phyloP scores from a whole-genome alignment of 2,888 invertebrate species.

The Hydrotaea cyrtoneurina region DNA sequence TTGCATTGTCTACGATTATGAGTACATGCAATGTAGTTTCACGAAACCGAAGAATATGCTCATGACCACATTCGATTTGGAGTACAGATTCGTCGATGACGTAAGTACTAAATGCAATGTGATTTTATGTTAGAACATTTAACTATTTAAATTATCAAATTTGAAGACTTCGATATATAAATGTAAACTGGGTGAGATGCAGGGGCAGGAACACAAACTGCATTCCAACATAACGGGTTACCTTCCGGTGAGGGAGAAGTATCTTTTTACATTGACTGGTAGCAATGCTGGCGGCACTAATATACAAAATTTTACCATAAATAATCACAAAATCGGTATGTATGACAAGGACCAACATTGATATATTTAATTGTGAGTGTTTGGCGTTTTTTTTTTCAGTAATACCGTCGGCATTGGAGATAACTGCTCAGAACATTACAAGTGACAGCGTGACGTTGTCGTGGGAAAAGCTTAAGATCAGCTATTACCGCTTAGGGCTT shows the following conservation, averaged over 20 bases:
- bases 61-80: constrained; percentile 82
- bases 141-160: not conserved
- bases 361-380: constrained; percentile 9
- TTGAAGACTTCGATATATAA: constrained; percentile 52
- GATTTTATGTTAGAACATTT: too few species aligned
- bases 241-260: constrained; percentile 72
- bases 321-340: constrained; percentile 82
- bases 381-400: constrained; percentile 59
- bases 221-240: constrained; percentile 57
- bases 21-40: constrained; percentile 88
- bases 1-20: constrained; percentile 87
- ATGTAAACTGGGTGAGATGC: constrained; percentile 39
- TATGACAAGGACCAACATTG: constrained; percentile 9
- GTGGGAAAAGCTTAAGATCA: constrained; percentile 68
- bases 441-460: constrained; percentile 70
- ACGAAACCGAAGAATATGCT: constrained; percentile 82
- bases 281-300: constrained; percentile 84
- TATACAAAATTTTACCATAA: constrained; percentile 82
- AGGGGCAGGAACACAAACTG: constrained; percentile 33
- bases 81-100: constrained; percentile 49
- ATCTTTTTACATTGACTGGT: constrained; percentile 83
- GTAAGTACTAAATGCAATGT: constrained; percentile 59
- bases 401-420: constrained; percentile 69
- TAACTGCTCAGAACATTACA: constrained; percentile 68
- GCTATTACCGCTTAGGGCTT: constrained; percentile 68